These are phyloP conservation scores for Megaceryle torquata DNA, from an alignment of 2,113 vertebrate genomes.

Conservation along the genomic window DNA sequence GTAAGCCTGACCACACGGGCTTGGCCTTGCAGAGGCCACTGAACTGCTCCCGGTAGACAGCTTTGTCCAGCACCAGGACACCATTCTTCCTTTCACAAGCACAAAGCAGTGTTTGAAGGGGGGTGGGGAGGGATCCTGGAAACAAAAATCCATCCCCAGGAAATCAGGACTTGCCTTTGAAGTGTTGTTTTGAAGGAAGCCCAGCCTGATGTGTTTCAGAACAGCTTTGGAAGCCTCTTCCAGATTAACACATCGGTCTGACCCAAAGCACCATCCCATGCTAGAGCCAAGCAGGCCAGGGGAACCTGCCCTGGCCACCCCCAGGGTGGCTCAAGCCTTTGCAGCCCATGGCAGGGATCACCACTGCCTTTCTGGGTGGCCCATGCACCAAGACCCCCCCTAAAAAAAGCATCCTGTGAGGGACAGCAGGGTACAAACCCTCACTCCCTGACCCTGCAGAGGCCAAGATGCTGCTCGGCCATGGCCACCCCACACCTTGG, in stretches of 20 bases:
- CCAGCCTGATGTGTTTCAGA: not conserved
- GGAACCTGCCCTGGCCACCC: not conserved
- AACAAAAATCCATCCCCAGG: not conserved
- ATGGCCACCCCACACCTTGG: rapidly evolving
- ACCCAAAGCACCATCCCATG: not conserved
- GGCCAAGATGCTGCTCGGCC: not conserved
- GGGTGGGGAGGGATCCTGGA: not conserved
- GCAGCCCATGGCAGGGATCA: not conserved
- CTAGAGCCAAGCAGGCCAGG: not conserved
- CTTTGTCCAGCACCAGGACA: not conserved
- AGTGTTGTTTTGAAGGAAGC: not conserved
- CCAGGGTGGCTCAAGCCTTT: not conserved
- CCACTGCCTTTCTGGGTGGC: not conserved
- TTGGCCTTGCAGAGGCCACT: not conserved
- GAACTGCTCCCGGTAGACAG: not conserved
- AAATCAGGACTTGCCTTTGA: not conserved
- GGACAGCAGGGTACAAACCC: not conserved
- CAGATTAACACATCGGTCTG: rapidly evolving
- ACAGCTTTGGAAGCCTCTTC: not conserved
- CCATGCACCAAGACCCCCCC: rapidly evolving
- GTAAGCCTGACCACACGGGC: not conserved
- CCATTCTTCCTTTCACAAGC: not conserved
- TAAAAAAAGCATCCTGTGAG: not conserved
- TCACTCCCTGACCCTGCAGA: not conserved
- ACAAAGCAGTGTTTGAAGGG: not conserved